Percentiles rank a stretch among this genome's conserved stretches.
Evolutionary conservation across 2,113 vertebrate genomes (phyloP).

Genomic region (Triplophysa rosa): DNA sequence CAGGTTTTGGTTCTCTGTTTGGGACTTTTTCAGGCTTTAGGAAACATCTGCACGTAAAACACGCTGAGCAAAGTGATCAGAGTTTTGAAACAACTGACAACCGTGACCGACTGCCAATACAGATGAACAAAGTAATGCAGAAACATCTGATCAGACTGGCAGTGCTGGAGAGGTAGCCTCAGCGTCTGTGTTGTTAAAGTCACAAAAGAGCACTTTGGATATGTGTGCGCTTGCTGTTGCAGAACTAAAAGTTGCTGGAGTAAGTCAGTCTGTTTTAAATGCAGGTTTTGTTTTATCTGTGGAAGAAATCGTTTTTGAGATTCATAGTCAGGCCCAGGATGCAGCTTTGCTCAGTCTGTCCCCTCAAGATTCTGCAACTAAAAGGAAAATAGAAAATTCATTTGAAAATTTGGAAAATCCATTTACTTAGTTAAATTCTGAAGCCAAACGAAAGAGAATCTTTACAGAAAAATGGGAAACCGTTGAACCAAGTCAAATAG

Average conservation of each 20-base stretch:
- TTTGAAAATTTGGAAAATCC: neutral
- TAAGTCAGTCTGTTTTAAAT: slow-evolving; percentile 18
- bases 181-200: neutral
- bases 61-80: neutral
- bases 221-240: slow-evolving; percentile 1
- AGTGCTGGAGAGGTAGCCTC: neutral
- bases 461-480: slow-evolving; percentile 13
- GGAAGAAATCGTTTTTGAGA: slow-evolving; percentile 3
- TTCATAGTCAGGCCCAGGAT: no score
- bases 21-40: slow-evolving; percentile 7
- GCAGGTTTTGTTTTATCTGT: slow-evolving; percentile 27
- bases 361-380: neutral
- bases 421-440: neutral
- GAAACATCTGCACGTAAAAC: neutral
- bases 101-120: neutral
- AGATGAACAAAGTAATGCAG: neutral
- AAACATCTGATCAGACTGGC: slow-evolving; percentile 12
- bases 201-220: slow-evolving; percentile 1
- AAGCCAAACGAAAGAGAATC: neutral
- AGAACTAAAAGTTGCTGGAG: neutral
- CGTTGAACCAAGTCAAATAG: neutral
- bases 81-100: neutral
- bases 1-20: slow-evolving; percentile 1
- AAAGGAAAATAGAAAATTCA: no score
- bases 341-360: neutral